Evolutionary conservation across 2,113 vertebrate genomes (phyloP), one percentile per base, ranked within the genome.

Genomic region (Hemiprocne comata): DNA sequence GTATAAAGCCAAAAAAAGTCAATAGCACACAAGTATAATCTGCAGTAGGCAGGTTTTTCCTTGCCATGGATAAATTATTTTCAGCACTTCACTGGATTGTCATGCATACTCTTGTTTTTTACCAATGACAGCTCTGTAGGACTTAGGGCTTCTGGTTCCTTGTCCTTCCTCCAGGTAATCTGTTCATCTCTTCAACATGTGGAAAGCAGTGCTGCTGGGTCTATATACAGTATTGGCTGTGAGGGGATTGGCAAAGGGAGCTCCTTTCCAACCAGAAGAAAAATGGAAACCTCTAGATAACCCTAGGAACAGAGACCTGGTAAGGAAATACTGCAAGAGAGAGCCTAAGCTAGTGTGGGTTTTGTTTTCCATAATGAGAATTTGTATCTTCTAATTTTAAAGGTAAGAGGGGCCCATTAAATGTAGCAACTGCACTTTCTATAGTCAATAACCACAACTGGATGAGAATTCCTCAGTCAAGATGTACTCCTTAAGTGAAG

Each of bases 241-340:
- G 13, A 81, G 80, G 38, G 94, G 94, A 40, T 13, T 90, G 55
- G 74, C 42, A 18, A 95, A 95, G 16, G 88, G 73, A 62, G 86
- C 83, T 83, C 85, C 92, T 26, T 51, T 96, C 78, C 96, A 89
- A 17, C 94, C 97, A 18, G 87, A 94, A 72, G 98, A 97, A 62
- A 95, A 92, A 55, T 98, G 97, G 98, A 98, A 98, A 58, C 83
- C 98, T 66, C 89, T 98, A 71, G 97, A 97, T 80, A 98, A 98
- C 40, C 97, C 97, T 40, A 96, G 97, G 85, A 98, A 98, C 85
- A 91, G 97, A 89, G 98, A 98, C 17, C 94, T 98, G 96, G 98
- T 98, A 97, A 98, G 98, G 72, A 92, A 57, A 62, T 15, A 17
- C 62, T 85, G 54, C 57, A 70, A 79, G 42, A 28, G 6, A 34